Evolutionary conservation across 1,140 invertebrate genomes (phyloP), one percentile per base, ranked within the genome.

Genomic region (Cylas formicarius): DNA sequence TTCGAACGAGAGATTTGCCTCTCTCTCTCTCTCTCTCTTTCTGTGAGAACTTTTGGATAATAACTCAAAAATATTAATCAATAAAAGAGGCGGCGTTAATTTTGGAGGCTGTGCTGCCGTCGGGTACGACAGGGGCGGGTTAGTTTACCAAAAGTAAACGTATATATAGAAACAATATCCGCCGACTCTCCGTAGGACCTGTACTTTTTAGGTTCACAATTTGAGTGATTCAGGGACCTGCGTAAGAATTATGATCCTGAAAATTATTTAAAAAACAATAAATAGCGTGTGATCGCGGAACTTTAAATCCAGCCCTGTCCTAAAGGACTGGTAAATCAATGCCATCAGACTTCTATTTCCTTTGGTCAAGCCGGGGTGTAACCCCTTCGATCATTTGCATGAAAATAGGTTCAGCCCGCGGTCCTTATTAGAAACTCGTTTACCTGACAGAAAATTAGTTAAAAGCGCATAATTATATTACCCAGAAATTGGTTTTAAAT

Each of bases 301-400:
- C 13, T 32, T 9, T 32, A 11, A 5, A 8, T 8, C 4, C 16
- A 11, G 5, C 16, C 27, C 27, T 28, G 2, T 28, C 16, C 2
- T 28, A 28, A 14, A 28, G 27, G 3, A n/a, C 5, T 20, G 11
- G 22, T 35, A 41, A 45, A 45, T 45, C 36, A 45, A 45, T 44
- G 35, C 43, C 43, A 50, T 50, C 48, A 50, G 48, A 50, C 48
- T 35, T 45, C 48, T 41, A 50, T 50, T 50, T 50, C 48, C 48
- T 45, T 45, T 50, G 37, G 41, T 49, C 47, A 41, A 45, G 36
- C 37, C 22, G 22, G 38, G 29, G 32, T 40, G 23, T 31, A 40
- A 44, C 33, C 48, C 42, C 36, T 28, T 29, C 35, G 16, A 27
- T 31, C 41, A 50, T 50, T 50, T 50, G 42, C 48, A 50, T 50